phyloP scores from a whole-genome alignment of 2,113 vertebrate species.

The Oreotrochilus melanogaster region DNA sequence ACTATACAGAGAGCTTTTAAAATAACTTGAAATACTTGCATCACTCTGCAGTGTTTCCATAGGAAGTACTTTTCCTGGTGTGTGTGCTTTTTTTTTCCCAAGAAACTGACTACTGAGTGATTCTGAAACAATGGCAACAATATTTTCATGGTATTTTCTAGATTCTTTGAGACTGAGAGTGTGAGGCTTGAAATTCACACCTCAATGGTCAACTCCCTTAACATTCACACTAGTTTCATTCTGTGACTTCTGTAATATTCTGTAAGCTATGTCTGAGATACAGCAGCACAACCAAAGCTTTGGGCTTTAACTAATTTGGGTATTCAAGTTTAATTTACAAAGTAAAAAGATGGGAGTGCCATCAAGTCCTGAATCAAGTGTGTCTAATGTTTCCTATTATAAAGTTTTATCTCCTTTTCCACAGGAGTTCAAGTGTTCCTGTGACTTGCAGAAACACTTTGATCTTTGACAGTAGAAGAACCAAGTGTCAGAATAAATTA shows the following conservation, averaged over 20 bases:
- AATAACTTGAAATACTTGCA: background rate
- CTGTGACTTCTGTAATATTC: background rate
- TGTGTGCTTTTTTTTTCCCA: background rate
- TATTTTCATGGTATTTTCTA: background rate
- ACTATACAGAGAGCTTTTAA: slow-evolving; percentile 11
- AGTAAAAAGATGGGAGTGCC: background rate
- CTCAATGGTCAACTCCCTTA: background rate
- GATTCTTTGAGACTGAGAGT: background rate
- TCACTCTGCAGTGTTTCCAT: background rate
- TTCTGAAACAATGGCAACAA: background rate
- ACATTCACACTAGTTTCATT: background rate
- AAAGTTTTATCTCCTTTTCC: background rate
- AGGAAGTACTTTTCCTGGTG: background rate
- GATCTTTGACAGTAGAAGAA: background rate
- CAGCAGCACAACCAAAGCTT: background rate
- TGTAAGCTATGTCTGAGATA: background rate
- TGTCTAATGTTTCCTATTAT: background rate
- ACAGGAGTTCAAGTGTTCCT: background rate
- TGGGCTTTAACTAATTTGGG: background rate
- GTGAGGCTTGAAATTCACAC: background rate
- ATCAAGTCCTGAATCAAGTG: background rate
- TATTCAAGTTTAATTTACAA: background rate
- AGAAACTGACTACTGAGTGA: background rate
- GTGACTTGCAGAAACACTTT: background rate
- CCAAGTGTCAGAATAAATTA: background rate